A percentile compares a stretch with the other conserved stretches of the same genome.
Conservation (phyloP, 2,797 vertebrate genomes). For the Brotula barbata region DNA sequence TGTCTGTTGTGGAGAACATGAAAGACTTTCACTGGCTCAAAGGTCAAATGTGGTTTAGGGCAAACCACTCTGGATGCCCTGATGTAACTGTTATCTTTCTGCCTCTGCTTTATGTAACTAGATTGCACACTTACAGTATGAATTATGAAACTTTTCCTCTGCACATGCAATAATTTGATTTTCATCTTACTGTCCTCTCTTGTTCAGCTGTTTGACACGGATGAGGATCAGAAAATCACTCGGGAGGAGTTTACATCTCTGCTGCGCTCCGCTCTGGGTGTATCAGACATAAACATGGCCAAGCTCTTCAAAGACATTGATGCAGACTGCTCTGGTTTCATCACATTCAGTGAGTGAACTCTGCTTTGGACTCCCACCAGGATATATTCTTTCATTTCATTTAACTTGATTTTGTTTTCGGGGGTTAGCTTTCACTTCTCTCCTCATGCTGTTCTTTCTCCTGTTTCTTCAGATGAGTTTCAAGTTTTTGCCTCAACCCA, state of each 20-base stretch:
- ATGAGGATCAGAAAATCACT: slow-evolving; percentile 89
- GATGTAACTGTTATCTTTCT: neutral
- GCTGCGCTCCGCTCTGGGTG: slow-evolving; percentile 87
- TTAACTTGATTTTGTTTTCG: no score
- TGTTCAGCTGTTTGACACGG: slow-evolving; percentile 89
- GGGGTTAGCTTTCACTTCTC: neutral
- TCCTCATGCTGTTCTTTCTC: neutral
- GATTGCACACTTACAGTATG: no score
- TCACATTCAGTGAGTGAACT: slow-evolving; percentile 87
- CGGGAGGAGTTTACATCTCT: slow-evolving; percentile 87
- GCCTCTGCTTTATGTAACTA: no score
- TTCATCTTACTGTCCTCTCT: neutral
- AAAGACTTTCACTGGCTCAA: slow-evolving; percentile 28
- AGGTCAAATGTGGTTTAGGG: slow-evolving; percentile 43
- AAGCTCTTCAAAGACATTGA: slow-evolving; percentile 92
- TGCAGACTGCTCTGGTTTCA: slow-evolving; percentile 81
- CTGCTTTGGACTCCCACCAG: neutral
- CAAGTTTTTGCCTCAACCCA: slow-evolving; percentile 86
- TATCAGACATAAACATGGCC: slow-evolving; percentile 86
- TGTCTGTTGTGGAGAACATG: slow-evolving; percentile 46
- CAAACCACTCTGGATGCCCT: slow-evolving; percentile 11
- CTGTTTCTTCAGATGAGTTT: slow-evolving; percentile 84
- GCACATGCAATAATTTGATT: neutral
- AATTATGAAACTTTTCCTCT: neutral
- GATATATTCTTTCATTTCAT: no score